A percentile compares a stretch with the other conserved stretches of the same genome.
phyloP scores from a whole-genome alignment of 2,113 vertebrate genomes.

The Carassius carassius region DNA sequence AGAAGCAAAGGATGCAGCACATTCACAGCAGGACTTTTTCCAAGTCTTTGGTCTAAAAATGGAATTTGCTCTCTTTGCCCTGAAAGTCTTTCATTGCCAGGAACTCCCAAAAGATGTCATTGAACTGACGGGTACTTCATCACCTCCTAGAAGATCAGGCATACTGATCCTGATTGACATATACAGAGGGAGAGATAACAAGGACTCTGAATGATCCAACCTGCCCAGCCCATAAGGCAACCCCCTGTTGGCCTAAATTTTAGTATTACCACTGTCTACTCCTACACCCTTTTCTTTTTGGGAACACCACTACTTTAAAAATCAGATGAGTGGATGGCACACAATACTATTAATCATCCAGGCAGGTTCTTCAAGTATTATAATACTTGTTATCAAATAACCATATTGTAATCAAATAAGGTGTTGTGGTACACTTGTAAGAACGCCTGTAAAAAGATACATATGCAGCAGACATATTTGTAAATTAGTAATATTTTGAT shows the following conservation, averaged over 20 bases:
- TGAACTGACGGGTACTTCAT: conserved; percentile 27
- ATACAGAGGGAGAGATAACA: conserved; percentile 67
- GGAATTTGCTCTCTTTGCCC: not conserved
- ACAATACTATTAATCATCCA: not conserved
- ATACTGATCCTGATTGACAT: conserved; percentile 65
- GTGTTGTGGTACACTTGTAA: not conserved
- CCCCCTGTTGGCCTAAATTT: not conserved
- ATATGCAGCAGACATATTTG: not conserved
- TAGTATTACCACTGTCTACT: not conserved
- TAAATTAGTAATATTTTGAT: not conserved
- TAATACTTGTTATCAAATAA: not conserved
- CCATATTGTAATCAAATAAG: no score
- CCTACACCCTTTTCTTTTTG: not conserved
- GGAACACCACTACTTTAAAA: not conserved
- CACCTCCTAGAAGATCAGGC: conserved; percentile 5
- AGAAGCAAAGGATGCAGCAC: not conserved
- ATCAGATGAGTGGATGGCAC: not conserved
- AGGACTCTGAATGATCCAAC: conserved; percentile 64
- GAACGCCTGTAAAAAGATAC: not conserved
- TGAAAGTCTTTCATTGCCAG: conserved; percentile 24
- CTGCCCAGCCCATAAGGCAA: not conserved
- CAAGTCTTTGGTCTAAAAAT: not conserved
- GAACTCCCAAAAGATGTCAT: conserved; percentile 21
- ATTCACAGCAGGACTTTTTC: not conserved
- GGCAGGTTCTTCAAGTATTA: not conserved